phyloP scores from a whole-genome alignment of 2,797 vertebrate species.

The Cephalopachus bancanus region DNA sequence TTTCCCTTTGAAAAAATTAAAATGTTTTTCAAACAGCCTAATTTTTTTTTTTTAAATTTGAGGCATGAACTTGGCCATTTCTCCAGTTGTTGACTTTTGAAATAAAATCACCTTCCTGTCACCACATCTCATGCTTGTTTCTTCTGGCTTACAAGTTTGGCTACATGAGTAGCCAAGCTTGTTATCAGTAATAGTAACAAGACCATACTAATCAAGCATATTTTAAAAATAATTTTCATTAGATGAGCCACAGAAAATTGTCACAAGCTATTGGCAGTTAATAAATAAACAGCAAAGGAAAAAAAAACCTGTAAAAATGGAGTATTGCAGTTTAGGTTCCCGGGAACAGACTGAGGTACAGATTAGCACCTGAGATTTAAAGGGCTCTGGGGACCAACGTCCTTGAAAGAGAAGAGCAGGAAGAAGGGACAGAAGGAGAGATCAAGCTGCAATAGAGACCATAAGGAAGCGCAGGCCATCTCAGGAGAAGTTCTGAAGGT shows the following conservation, averaged over 20 bases:
- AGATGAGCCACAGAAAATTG: background rate
- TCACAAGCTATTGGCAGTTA: background rate
- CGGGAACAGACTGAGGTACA: background rate
- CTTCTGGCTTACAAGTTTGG: too few relatives aligned
- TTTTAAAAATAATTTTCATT: background rate
- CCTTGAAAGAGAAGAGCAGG: background rate
- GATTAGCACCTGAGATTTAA: background rate
- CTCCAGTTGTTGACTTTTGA: too few relatives aligned
- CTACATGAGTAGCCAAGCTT: too few relatives aligned
- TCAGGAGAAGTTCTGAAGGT: background rate
- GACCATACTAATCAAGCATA: background rate
- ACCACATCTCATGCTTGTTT: too few relatives aligned
- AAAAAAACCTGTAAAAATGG: background rate
- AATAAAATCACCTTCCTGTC: too few relatives aligned
- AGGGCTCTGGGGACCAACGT: background rate
- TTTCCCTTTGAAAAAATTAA: too few relatives aligned
- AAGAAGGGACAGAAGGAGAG: background rate
- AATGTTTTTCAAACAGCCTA: too few relatives aligned
- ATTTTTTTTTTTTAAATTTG: too few relatives aligned
- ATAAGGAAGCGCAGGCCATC: background rate
- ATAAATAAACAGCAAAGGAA: background rate
- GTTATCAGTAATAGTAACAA: background rate
- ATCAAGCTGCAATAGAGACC: rapidly evolving
- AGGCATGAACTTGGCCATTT: too few relatives aligned
- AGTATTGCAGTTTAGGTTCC: rapidly evolving